Base-by-base conservation (phyloP, 37 sponge, comb jelly and placozoan species). In the Spongilla lacustris region DNA sequence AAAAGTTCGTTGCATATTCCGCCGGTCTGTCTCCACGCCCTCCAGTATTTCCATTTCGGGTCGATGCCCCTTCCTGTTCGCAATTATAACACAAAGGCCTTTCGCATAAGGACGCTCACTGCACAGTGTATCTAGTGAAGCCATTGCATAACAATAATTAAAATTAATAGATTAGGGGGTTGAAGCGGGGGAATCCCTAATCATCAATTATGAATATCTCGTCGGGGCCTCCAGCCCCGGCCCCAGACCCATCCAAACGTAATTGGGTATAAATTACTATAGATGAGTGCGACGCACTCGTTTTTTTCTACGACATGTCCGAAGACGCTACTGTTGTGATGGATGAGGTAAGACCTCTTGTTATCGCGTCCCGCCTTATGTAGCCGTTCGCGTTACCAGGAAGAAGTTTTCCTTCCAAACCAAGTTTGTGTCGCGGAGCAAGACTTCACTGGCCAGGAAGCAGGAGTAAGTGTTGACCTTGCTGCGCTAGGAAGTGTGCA, bases 371-470 rank as follows among this genome's bases (percentile, higher is more conserved):
- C 11, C 1, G 58, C 11, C 19, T 58, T 17, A 58, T 58, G 58
- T 14, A 58, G 58, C 58, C 58, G 58, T 14, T 58, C 58, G 21
- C 11, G 58, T 58, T 58, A 13, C 58, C 41, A 80, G 80, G 73
- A 80, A 66, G 31, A 35, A 11, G 67, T 73, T 0, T 78, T 88
- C 24, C 2, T 70, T 12, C 69, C 83, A 0, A 66, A 78, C 72
- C 89, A 77, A 28, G n/a, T 77, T 6, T 88, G 78, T 77, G 36
- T 82, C 23, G 89, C 84, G 31, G 35, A 38, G n/a, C 68, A 77
- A 50, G 58, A 83, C 76, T 88, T 88, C 69, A 72, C 29, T 22
- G 89, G 78, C 5, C 84, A 82, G 33, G 71, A 82, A 32, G 66
- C 41, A 29, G 84, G 84, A 77, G 89, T 88, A 77, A 67, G 87